A percentile compares a stretch with the other conserved stretches of the same genome.
Conservation (phyloP, 2,888 invertebrate species). For the Tigriopus californicus region DNA sequence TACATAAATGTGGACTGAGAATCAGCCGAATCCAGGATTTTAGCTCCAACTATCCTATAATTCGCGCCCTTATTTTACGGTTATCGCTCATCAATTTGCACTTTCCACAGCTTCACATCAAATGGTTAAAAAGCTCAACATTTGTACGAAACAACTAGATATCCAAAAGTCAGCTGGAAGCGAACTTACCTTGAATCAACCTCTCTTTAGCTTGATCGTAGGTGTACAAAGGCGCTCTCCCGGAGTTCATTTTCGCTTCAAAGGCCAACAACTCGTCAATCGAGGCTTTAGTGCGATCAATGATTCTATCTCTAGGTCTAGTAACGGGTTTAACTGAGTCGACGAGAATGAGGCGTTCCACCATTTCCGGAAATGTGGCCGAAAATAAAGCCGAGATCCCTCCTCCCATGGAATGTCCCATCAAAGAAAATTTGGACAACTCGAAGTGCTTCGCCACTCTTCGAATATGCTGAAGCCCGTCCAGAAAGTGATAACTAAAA, state of each 20-base stretch:
- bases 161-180: too few relatives aligned
- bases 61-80: too few relatives aligned
- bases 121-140: too few relatives aligned
- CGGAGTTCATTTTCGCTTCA: neutral
- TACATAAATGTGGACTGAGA: too few relatives aligned
- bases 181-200: neutral
- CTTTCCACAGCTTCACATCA: too few relatives aligned
- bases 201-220: neutral
- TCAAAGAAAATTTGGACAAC: neutral
- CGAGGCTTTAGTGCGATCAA: neutral
- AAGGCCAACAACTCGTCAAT: neutral
- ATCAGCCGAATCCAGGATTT: too few relatives aligned
- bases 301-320: neutral
- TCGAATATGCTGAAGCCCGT: neutral
- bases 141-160: too few relatives aligned
- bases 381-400: neutral
- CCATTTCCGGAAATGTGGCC: neutral
- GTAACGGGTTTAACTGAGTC: neutral
- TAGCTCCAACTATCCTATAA: too few relatives aligned
- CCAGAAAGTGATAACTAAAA: slow-evolving; percentile 2
- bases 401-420: slow-evolving; percentile 14
- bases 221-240: neutral
- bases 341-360: neutral
- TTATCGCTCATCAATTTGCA: too few relatives aligned
- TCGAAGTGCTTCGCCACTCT: slow-evolving; percentile 2